Conservation (phyloP, 2,797 vertebrate genomes). For the Triplophysa bombifrons region DNA sequence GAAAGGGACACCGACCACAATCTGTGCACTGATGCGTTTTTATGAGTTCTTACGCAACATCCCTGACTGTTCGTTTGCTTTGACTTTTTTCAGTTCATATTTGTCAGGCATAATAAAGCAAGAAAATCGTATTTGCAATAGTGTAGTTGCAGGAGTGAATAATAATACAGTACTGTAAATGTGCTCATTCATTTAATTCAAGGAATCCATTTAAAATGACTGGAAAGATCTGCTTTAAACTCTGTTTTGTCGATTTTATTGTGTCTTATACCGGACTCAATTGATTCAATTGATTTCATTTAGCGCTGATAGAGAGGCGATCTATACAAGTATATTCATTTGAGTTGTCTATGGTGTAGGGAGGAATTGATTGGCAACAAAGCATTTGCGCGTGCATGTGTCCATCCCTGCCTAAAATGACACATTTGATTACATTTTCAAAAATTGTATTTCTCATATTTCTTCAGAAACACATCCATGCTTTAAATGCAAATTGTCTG, state of each 20-base stretch:
- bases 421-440: neutral
- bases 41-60: constrained; percentile 2
- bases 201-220: neutral
- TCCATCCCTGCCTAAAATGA: neutral
- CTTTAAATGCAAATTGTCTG: constrained; percentile 13
- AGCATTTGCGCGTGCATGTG: neutral
- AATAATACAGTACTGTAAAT: neutral
- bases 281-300: constrained; percentile 12
- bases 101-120: neutral
- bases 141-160: neutral
- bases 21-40: neutral
- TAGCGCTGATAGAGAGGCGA: neutral
- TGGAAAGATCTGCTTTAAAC: neutral
- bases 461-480: constrained; percentile 3
- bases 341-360: neutral
- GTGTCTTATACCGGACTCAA: neutral
- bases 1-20: neutral
- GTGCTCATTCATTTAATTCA: neutral
- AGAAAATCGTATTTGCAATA: neutral
- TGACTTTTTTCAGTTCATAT: neutral
- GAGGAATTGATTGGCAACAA: neutral
- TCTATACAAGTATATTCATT: neutral
- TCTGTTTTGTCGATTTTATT: neutral
- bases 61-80: neutral
- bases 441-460: neutral